Base-by-base conservation (phyloP, 2,888 invertebrate genomes). In the Alcis repandata region DNA sequence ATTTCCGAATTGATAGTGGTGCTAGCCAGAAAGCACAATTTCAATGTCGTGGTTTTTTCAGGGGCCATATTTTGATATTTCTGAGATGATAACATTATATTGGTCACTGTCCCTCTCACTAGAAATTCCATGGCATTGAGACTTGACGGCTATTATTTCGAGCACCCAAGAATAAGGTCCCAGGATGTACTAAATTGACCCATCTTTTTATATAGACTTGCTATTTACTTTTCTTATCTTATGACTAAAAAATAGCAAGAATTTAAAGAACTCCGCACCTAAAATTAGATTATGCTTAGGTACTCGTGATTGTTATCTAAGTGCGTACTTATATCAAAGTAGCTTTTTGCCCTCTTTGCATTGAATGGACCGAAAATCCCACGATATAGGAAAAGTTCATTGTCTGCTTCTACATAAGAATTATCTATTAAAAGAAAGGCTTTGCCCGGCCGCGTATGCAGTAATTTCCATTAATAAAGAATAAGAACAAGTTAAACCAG, bases 361-460 rank as follows among this genome's bases (percentile, higher is more conserved):
- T 48, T 61, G 54, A 54, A 61, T 60, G 40, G 51, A 15, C 33
- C 17, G 19, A 46, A 48, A 32, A 67, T 63, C 46, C 52, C 51
- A 65, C 63, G 60, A 36, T 53, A 52, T 52, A 57, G 57, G 60
- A 66, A 66, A 60, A 66, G 60, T 66, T 58, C 22, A 66, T 66
- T 66, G 65, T 65, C n/a, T 60, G n/a, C 10, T 15, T 15, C 43
- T 51, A 38, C 17, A 40, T 45, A 43, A 57, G 15, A 19, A 49
- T 62, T 46, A 53, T 41, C 40, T 48, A 41, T 43, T 43, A 27
- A 32, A 59, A 64, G 54, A 59, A 58, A 52, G 52, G 40, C 40
- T 1, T 59, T 45, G 20, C 27, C 53, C 40, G 32, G 20, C 40
- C 36, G 15, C 11, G 20, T 33, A 36, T 56, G 45, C 6, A 38